Evolutionary conservation across 2,113 vertebrate species (phyloP).

Genomic region (Gymnocephalus cernua): DNA sequence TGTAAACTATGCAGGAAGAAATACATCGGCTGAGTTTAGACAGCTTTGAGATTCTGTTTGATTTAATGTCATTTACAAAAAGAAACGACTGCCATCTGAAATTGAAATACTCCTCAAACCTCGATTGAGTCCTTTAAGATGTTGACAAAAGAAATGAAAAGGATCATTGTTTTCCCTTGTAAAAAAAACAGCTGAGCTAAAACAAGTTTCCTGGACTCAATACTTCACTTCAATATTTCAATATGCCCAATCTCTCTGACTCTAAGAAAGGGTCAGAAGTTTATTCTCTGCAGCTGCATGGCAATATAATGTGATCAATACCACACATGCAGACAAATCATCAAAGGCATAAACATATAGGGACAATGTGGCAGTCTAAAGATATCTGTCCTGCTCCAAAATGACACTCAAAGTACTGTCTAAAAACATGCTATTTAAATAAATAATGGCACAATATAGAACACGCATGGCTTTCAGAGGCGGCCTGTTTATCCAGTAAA

Average conservation of each 20-base stretch:
- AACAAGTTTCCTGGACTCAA: conserved; percentile 9
- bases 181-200: conserved; percentile 1
- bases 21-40: background rate
- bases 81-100: conserved; percentile 26
- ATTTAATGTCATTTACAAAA: conserved; percentile 25
- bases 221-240: conserved; percentile 13
- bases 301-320: conserved; percentile 16
- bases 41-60: background rate
- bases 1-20: conserved; percentile 19
- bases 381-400: conserved; percentile 18
- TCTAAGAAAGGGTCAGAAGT: background rate
- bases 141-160: conserved; percentile 15
- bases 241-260: background rate
- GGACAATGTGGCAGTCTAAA: conserved; percentile 1
- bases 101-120: conserved; percentile 32
- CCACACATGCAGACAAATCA: background rate
- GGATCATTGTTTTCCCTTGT: background rate
- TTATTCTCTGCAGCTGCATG: background rate
- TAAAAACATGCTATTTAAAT: conserved; percentile 43
- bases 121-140: conserved; percentile 24
- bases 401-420: conserved; percentile 18
- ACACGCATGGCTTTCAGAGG: conserved; percentile 37
- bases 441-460: conserved; percentile 53
- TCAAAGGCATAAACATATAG: conserved; percentile 33
- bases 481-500: conserved; percentile 57